Percentiles rank a stretch among this genome's conserved stretches.
These are phyloP conservation scores for Cryptocephalus primarius DNA, from an alignment of 2,888 invertebrate species.

Conservation along the genomic window DNA sequence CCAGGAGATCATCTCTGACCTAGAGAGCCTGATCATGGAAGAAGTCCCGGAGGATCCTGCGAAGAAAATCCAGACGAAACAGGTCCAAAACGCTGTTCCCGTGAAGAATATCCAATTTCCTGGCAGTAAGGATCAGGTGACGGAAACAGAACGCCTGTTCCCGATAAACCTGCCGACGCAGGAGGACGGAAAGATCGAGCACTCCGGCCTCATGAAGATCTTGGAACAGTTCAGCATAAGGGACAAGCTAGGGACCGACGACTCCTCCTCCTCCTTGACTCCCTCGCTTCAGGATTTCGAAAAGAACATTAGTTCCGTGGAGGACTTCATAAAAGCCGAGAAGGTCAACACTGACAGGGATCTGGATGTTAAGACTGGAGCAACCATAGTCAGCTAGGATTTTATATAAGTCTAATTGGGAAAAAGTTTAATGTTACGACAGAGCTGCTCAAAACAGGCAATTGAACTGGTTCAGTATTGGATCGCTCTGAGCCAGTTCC, in stretches of 20 bases:
- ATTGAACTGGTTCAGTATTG: too few species aligned
- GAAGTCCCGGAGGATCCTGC: constrained; percentile 21
- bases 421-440: too few species aligned
- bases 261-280: constrained; percentile 14
- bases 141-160: constrained; percentile 1
- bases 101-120: constrained; percentile 18
- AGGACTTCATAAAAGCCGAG: constrained; percentile 23
- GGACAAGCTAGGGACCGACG: constrained; percentile 15
- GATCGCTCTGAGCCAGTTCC: too few species aligned
- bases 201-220: constrained; percentile 33
- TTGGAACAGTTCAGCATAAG: constrained; percentile 30
- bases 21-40: constrained; percentile 30
- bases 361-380: constrained; percentile 1
- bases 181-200: constrained; percentile 26
- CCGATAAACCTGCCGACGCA: constrained; percentile 14
- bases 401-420: too few species aligned
- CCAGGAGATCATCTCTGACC: constrained; percentile 24
- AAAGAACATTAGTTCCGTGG: constrained; percentile 17
- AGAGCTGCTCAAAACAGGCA: too few species aligned
- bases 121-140: constrained; percentile 8
- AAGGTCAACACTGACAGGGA: constrained; percentile 16
- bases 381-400: too few species aligned
- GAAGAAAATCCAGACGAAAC: constrained; percentile 22
- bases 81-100: not conserved
- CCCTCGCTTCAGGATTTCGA: constrained; percentile 20